These are phyloP conservation scores for Artemia sp. DNA, from an alignment of 2,888 invertebrate genomes.

Conservation along the genomic window DNA sequence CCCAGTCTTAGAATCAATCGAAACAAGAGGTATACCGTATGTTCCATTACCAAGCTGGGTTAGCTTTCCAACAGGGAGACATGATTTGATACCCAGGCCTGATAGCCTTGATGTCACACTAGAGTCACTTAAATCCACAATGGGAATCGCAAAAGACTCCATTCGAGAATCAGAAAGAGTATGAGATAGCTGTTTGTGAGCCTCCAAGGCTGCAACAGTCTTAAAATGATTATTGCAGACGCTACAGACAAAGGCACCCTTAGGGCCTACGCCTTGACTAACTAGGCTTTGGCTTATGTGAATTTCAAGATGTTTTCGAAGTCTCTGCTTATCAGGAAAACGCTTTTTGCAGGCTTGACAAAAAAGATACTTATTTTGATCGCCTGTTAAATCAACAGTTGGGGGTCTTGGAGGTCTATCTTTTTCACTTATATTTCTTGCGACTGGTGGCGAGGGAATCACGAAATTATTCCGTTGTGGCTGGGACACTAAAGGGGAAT, in stretches of 20 bases:
- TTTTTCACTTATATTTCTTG: neutral
- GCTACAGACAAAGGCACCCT: neutral
- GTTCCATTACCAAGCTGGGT: slow-evolving; percentile 1
- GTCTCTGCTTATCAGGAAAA: neutral
- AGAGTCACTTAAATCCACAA: neutral
- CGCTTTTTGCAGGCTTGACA: slow-evolving; percentile 11
- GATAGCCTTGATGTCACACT: neutral
- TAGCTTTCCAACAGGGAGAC: neutral
- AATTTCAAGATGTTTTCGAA: slow-evolving; percentile 1
- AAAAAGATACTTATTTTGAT: neutral
- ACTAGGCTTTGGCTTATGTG: neutral
- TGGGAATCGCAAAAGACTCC: neutral
- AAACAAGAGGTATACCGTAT: slow-evolving; percentile 1
- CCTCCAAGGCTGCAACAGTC: neutral
- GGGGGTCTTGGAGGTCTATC: slow-evolving; percentile 14
- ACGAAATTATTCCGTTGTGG: neutral
- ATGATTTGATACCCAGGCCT: neutral
- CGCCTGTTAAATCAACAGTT: slow-evolving; percentile 5
- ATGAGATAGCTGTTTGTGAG: neutral
- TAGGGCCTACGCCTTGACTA: neutral
- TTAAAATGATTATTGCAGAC: slow-evolving; percentile 5
- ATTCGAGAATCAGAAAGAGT: neutral
- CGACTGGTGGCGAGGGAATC: neutral
- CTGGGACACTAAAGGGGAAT: neutral
- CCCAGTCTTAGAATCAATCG: neutral